Evolutionary conservation across 2,113 vertebrate genomes (phyloP).

Genomic region (Leucoraja erinaceus): DNA sequence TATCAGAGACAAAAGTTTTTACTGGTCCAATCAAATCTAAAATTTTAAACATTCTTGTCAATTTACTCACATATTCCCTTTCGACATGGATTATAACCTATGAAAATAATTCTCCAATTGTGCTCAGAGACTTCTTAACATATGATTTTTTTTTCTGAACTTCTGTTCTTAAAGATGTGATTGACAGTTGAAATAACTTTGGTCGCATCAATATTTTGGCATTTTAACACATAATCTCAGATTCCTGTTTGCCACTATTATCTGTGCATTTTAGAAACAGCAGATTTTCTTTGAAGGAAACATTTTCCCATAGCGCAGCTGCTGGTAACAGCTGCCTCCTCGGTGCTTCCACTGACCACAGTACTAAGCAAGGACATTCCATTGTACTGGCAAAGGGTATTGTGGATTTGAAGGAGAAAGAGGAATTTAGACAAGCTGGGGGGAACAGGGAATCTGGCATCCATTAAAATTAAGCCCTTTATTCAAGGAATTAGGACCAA

Average conservation of each 20-base stretch:
- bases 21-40: neutral
- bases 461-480: neutral
- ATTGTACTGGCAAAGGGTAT: neutral
- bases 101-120: neutral
- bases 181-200: neutral
- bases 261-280: neutral
- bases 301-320: neutral
- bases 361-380: neutral
- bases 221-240: neutral
- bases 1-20: neutral
- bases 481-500: neutral
- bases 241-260: neutral
- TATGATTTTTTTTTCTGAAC: neutral
- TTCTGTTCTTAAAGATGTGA: neutral
- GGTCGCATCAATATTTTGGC: neutral
- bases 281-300: neutral
- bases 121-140: neutral
- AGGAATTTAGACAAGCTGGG: neutral
- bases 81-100: neutral
- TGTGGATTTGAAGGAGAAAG: constrained; percentile 6
- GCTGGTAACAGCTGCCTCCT: constrained; percentile 12
- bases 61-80: neutral
- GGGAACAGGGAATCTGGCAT: neutral
- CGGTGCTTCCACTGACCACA: neutral
- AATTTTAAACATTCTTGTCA: neutral